phyloP scores from a whole-genome alignment of 2,113 vertebrate species.

The Lamprotornis superbus region DNA sequence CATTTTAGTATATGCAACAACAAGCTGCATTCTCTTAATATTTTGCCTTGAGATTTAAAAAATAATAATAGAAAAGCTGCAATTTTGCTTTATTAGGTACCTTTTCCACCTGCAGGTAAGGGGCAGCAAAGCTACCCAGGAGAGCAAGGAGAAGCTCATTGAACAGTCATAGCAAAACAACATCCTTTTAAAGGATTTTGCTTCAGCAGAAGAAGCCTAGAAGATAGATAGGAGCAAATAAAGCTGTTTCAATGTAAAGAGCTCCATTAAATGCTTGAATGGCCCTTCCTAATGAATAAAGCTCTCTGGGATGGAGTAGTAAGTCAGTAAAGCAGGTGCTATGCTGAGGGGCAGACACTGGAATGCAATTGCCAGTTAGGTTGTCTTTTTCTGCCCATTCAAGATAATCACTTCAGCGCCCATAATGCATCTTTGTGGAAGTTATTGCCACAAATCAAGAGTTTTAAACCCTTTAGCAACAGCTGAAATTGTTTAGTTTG shows the following conservation, averaged over 20 bases:
- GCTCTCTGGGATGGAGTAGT: neutral
- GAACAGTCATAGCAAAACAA: neutral
- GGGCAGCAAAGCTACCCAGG: neutral
- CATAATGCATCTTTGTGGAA: slow-evolving; percentile 17
- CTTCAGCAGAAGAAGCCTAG: neutral
- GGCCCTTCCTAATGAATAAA: slow-evolving; percentile 20
- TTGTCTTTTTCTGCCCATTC: neutral
- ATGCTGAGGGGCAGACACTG: neutral
- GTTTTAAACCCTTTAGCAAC: slow-evolving; percentile 22
- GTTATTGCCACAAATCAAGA: slow-evolving; percentile 26
- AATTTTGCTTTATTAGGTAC: neutral
- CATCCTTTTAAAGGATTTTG: neutral
- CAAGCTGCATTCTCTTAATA: neutral
- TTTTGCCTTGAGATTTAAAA: neutral
- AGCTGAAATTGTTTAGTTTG: neutral
- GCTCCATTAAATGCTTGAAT: slow-evolving; percentile 51
- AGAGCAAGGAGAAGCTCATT: neutral
- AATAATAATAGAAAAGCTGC: neutral
- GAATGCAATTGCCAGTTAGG: neutral
- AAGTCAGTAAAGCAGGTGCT: slow-evolving; percentile 28
- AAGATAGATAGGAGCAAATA: slow-evolving; percentile 1
- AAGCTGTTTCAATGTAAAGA: slow-evolving; percentile 18
- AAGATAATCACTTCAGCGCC: neutral
- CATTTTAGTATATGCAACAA: neutral
- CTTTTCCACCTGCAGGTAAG: neutral